Base-by-base conservation (phyloP, 2,113 vertebrate genomes). In the Poeciliopsis turrubarensis region DNA sequence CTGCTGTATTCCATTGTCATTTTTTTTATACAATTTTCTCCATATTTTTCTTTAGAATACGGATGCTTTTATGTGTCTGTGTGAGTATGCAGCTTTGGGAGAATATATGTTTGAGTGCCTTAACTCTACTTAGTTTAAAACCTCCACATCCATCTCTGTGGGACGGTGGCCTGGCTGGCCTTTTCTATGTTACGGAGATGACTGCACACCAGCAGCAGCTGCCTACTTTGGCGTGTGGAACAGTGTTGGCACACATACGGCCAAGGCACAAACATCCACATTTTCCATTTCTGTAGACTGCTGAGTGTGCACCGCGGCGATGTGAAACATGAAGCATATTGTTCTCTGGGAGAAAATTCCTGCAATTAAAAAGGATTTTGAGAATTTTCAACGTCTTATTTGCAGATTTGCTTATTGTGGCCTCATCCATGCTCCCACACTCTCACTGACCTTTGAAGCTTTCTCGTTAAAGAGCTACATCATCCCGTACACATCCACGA, bases 111-210 rank as follows among this genome's bases (percentile, higher is more conserved):
- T 63, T 75, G 65, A 78, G 77, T 62, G 68, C 70, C 70, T 87
- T 84, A 88, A 83, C 86, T 90, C 89, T 79, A 85, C 79, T 73
- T 5, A 47, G 51, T 79, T 86, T 86, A 84, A 93, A 91, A 90
- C 86, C 91, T 75, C 80, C 64, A 89, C 91, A 91, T 91, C 89
- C 75, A 60, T 79, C 79, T 85, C 70, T 85, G 81, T 80, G 85
- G 87, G 89, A 88, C 5, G 64, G 67, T 79, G 79, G 86, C 76
- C 81, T 85, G 78, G 69, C 73, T 83, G 80, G 72, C 82, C 83
- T 68, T 44, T 86, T 84, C 84, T 78, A 57, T 63, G 60, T 63
- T 82, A 81, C 77, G 68, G 75, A 82, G 77, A 83, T 77, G 84
- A 87, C 90, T 65, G 72, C 80, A 72, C 74, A 31, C 30, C 30